Evolutionary conservation across 2,888 invertebrate species (phyloP).

Genomic region (Tetropium fuscum): DNA sequence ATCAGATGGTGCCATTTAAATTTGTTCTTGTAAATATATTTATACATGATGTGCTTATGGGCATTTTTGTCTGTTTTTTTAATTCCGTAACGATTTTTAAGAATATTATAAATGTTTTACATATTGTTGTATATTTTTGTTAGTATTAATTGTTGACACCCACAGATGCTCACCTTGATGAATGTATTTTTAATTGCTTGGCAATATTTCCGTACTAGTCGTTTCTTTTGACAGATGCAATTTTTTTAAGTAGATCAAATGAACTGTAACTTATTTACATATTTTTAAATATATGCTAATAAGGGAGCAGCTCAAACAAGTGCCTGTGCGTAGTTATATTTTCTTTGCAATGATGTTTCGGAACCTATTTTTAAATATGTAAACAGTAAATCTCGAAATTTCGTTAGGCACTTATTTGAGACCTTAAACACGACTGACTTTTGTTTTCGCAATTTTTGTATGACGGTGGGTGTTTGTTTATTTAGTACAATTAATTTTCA

Average conservation of each 20-base stretch:
- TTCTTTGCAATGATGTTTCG: neutral
- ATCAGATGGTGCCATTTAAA: conserved; percentile 61
- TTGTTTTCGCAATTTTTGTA: conserved; percentile 15
- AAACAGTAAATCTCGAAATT: neutral
- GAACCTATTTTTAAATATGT: neutral
- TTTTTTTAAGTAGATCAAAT: neutral
- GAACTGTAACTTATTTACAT: neutral
- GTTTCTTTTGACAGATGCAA: conserved; percentile 24
- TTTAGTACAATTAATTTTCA: conserved; percentile 25
- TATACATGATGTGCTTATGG: conserved; percentile 52
- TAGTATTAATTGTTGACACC: conserved; percentile 46
- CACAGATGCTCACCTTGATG: conserved; percentile 28
- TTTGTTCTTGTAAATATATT: conserved; percentile 55
- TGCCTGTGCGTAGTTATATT: neutral
- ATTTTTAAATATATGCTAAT: conserved; percentile 5
- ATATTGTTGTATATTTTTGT: conserved; percentile 54
- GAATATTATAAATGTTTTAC: conserved; percentile 48
- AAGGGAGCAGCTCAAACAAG: conserved; percentile 6
- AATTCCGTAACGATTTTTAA: conserved; percentile 46
- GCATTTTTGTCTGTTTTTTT: conserved; percentile 53
- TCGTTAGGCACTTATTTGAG: conserved; percentile 3
- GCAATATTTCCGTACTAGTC: conserved; percentile 37
- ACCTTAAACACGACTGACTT: conserved; percentile 7
- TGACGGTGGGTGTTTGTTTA: conserved; percentile 24
- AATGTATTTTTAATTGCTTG: conserved; percentile 22